Conservation (phyloP, 2,797 vertebrate genomes). For the Hydrophis major region DNA sequence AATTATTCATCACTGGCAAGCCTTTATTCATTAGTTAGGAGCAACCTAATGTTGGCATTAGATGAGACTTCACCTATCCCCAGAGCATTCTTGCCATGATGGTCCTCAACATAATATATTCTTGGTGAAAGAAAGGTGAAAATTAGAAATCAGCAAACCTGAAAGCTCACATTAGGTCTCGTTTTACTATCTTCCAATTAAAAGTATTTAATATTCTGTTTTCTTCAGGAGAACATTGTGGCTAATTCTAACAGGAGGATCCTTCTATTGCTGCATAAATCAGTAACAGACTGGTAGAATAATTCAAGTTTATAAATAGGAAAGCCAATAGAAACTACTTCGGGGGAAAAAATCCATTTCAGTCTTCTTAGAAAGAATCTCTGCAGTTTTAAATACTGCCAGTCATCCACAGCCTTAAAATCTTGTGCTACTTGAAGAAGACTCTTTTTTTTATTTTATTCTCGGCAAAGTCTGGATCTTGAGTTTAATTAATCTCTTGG, state of each 20-base stretch:
- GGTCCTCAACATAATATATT: neutral
- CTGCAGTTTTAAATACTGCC: neutral
- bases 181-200: constrained; percentile 5
- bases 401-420: constrained; percentile 5
- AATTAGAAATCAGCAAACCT: constrained; percentile 2
- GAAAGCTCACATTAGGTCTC: neutral
- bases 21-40: constrained; percentile 11
- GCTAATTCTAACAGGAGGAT: neutral
- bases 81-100: constrained; percentile 15
- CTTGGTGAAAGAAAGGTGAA: constrained; percentile 23
- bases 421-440: constrained; percentile 1
- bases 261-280: neutral
- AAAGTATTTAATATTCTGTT: constrained; percentile 25
- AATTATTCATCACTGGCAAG: constrained; percentile 33
- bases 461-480: neutral
- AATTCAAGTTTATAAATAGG: constrained; percentile 9
- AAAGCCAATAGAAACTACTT: neutral
- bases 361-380: neutral
- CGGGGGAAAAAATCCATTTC: constrained; percentile 9
- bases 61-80: constrained; percentile 5
- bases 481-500: constrained; percentile 8
- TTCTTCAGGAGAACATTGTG: neutral
- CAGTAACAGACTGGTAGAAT: neutral
- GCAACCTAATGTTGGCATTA: constrained; percentile 12
- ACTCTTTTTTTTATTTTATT: neutral